A percentile compares a stretch with the other conserved stretches of the same genome.
These are phyloP conservation scores for Leontocebus nigricollis DNA, from an alignment of 2,797 vertebrate species.

Conservation along the genomic window DNA sequence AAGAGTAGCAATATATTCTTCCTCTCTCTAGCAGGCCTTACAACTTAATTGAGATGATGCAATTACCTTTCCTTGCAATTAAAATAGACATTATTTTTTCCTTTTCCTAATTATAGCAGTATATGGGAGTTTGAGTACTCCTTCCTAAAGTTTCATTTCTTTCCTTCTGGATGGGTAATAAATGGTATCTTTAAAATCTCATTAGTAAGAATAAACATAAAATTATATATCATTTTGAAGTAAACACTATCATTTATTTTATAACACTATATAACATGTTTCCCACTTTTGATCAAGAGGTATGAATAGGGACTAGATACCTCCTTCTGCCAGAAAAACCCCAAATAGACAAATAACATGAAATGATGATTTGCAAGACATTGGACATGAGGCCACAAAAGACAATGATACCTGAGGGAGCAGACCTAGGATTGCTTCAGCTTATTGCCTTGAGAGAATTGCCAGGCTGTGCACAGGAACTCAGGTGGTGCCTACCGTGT, in stretches of 20 bases:
- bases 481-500: neutral
- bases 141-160: neutral
- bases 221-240: too few species aligned
- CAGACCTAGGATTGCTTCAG: neutral
- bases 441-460: neutral
- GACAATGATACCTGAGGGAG: neutral
- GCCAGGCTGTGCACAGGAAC: too few species aligned
- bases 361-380: neutral
- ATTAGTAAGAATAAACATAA: neutral
- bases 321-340: neutral
- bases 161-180: neutral
- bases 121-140: neutral
- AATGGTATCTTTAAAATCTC: neutral
- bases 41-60: neutral
- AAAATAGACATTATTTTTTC: neutral
- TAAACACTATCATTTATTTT: too few species aligned
- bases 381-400: neutral
- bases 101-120: neutral
- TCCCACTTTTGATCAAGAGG: neutral
- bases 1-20: neutral
- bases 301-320: neutral
- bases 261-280: neutral
- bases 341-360: neutral
- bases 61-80: neutral
- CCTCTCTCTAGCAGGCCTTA: neutral